phyloP scores from a whole-genome alignment of 2,113 vertebrate species.

The Parus major region DNA sequence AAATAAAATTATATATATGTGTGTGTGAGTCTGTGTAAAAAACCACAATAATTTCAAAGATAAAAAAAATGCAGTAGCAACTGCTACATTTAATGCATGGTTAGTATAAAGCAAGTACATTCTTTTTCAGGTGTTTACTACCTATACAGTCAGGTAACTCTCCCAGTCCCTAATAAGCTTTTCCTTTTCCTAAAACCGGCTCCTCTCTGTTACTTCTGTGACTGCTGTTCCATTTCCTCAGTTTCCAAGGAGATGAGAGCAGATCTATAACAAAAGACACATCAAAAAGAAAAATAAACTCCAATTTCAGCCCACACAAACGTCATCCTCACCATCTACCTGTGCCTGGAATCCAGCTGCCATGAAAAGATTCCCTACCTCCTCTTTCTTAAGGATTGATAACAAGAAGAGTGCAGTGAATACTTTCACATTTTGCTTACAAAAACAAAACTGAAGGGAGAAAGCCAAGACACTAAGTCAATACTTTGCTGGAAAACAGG shows the following conservation, averaged over 20 bases:
- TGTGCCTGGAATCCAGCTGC: background rate
- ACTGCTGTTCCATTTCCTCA: background rate
- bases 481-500: background rate
- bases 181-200: background rate
- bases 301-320: constrained; percentile 22
- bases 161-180: background rate
- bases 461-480: background rate
- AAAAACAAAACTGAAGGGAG: background rate
- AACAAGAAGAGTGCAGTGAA: background rate
- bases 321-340: background rate
- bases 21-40: too few relatives aligned
- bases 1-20: background rate
- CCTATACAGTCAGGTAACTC: background rate
- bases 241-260: constrained; percentile 49
- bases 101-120: background rate
- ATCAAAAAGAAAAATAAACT: background rate
- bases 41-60: background rate
- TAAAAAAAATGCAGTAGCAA: background rate
- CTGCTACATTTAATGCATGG: background rate
- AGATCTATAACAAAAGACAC: constrained; percentile 2
- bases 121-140: background rate
- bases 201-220: background rate
- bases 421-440: background rate
- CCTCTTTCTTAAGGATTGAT: background rate
- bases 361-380: background rate